Base-by-base conservation (phyloP, 2,888 invertebrate species). In the Stenchaetothrips biformis region DNA sequence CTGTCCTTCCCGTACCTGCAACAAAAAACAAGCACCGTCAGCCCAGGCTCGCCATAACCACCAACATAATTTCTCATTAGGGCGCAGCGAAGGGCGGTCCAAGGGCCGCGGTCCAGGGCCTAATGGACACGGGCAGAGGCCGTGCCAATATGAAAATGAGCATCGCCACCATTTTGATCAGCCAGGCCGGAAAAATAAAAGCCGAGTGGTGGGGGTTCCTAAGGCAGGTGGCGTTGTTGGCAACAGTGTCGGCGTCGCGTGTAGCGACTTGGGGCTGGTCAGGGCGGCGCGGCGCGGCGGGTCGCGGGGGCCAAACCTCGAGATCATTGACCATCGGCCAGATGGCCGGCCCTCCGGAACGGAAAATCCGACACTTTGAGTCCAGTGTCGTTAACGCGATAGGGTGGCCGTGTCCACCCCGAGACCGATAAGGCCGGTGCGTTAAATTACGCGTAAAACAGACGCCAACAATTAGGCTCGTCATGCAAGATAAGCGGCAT, bases 41-140 rank as follows among this genome's bases (percentile, higher is more conserved):
- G 67, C 18, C 21, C 67, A 21, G 67, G 21, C 21, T 67, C 53
- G 11, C 53, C 53, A 67, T 67, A 67, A 67, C 67, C 67, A 21
- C 67, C 21, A 67, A 67, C 67, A 67, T 67, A 67, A 67, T 67
- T 67, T 67, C 67, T 67, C 67, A 67, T 67, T 67, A 67, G 67
- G 67, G 67, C 53, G 53, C 13, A 16, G 53, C 53, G 53, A 16
- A 16, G 53, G 13, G 53, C 3, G 53, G 53, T 7, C 53, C 53
- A 53, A 11, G n/a, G n/a, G 11, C 53, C 53, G 13, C 53, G 53
- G 13, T 53, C 13, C 53, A 53, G 53, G 53, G 13, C 53, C 67
- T 67, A 67, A 67, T 67, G 67, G 67, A 67, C 67, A 21, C 21
- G 9, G 67, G 3, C 53, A 18, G 18, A 53, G n/a, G n/a, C n/a